A percentile compares a stretch with the other conserved stretches of the same genome.
Conservation (phyloP, 2,888 invertebrate genomes). For the Drosophila hamatofila region DNA sequence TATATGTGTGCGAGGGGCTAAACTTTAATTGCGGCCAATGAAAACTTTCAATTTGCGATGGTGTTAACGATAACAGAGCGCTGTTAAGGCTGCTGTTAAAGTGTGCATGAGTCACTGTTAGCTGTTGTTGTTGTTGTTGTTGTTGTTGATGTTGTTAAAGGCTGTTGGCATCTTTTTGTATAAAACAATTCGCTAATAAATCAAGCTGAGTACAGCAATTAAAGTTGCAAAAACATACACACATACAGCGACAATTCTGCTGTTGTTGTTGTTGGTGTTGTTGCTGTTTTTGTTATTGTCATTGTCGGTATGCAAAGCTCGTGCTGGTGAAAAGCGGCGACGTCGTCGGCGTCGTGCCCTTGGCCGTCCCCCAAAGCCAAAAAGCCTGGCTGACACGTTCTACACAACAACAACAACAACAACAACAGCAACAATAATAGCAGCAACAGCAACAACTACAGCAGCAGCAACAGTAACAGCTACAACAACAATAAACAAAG, state of each 20-base stretch:
- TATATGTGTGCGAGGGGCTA: slow-evolving; percentile 41
- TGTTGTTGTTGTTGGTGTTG: slow-evolving; percentile 41
- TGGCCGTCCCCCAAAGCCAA: slow-evolving; percentile 70
- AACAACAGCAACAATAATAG: slow-evolving; percentile 32
- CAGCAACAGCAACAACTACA: slow-evolving; percentile 13
- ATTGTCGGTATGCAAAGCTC: slow-evolving; percentile 81
- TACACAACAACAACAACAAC: slow-evolving; percentile 59
- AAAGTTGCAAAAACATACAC: slow-evolving; percentile 74
- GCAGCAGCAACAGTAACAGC: slow-evolving; percentile 19
- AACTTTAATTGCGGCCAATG: slow-evolving; percentile 66
- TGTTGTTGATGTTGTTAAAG: slow-evolving; percentile 35
- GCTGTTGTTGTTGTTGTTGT: slow-evolving; percentile 11
- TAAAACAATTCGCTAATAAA: slow-evolving; percentile 80
- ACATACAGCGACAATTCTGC: slow-evolving; percentile 48
- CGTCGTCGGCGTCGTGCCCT: slow-evolving; percentile 65
- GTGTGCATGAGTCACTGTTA: slow-evolving; percentile 64
- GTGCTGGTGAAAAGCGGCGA: slow-evolving; percentile 75
- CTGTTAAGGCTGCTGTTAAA: slow-evolving; percentile 62
- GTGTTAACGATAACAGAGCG: slow-evolving; percentile 70
- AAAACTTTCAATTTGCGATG: slow-evolving; percentile 74
- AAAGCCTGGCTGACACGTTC: slow-evolving; percentile 79
- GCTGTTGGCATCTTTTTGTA: slow-evolving; percentile 68
- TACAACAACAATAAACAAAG: slow-evolving; percentile 60
- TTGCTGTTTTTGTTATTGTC: slow-evolving; percentile 38
- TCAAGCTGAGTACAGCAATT: slow-evolving; percentile 80